Conservation (phyloP, 2,888 invertebrate genomes). For the Brachylomia viminalis region DNA sequence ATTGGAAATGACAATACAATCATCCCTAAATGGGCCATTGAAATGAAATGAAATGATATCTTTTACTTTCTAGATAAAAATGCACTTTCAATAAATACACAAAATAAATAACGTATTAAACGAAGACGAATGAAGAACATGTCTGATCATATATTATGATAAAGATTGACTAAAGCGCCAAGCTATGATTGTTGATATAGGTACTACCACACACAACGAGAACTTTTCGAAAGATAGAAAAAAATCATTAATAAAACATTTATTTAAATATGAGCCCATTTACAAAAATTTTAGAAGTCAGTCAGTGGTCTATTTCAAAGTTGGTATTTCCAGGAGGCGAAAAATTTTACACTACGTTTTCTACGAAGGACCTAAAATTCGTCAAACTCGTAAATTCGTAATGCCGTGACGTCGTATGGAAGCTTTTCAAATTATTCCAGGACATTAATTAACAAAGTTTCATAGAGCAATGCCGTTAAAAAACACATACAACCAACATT, state of each 20-base stretch:
- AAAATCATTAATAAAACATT: background rate
- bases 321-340: background rate
- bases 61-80: background rate
- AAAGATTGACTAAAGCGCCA: background rate
- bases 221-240: background rate
- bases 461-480: conserved; percentile 13
- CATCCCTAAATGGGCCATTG: background rate
- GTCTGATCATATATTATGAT: background rate
- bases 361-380: background rate
- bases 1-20: background rate
- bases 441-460: background rate
- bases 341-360: background rate
- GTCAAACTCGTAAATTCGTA: background rate
- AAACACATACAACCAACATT: background rate
- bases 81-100: background rate
- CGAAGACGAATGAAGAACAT: background rate
- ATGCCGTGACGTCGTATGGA: conserved; percentile 12
- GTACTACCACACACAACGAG: background rate
- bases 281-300: background rate
- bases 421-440: conserved; percentile 14
- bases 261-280: background rate
- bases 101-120: background rate
- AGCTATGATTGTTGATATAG: background rate
- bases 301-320: background rate
- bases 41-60: too few species aligned